Conservation (phyloP, 2,888 invertebrate species). For the Drosophila imparisetae region DNA sequence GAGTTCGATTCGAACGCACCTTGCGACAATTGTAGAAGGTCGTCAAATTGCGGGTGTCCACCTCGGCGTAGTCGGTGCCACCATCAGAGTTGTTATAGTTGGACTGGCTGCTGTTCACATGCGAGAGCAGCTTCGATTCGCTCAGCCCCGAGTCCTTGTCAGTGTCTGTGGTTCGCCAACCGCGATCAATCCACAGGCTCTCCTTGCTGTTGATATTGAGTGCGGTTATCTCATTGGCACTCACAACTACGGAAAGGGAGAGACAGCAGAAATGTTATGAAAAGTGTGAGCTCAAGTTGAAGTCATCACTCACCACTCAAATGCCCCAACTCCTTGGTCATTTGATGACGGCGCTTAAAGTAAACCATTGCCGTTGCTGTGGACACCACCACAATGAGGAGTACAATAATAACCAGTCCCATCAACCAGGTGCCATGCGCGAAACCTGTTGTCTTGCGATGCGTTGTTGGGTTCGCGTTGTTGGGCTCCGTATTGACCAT, state of each 20-base stretch:
- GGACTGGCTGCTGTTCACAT: conserved; percentile 85
- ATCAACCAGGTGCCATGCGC: conserved; percentile 85
- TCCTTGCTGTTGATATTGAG: conserved; percentile 86
- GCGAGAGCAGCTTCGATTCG: conserved; percentile 87
- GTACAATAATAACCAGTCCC: conserved; percentile 82
- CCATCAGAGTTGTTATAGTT: conserved; percentile 85
- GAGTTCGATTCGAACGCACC: conserved; percentile 61
- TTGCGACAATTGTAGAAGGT: conserved; percentile 90
- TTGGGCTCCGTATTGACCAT: conserved; percentile 77
- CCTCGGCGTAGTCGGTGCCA: conserved; percentile 89
- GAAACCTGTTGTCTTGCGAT: conserved; percentile 83
- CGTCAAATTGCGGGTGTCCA: conserved; percentile 88
- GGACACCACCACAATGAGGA: conserved; percentile 82
- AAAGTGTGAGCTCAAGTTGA: neutral
- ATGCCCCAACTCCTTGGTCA: conserved; percentile 87
- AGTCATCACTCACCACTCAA: conserved; percentile 85
- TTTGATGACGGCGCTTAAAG: conserved; percentile 84
- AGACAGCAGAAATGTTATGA: neutral
- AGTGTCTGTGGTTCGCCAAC: conserved; percentile 88
- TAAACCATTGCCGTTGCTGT: conserved; percentile 83
- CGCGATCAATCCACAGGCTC: conserved; percentile 89
- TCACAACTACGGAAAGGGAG: conserved; percentile 80
- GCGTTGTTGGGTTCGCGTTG: conserved; percentile 81
- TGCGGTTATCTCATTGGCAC: conserved; percentile 85
- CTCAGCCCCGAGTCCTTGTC: conserved; percentile 87